These are phyloP conservation scores for Psittacara wagleri DNA, from an alignment of 2,113 vertebrate genomes.

Conservation along the genomic window DNA sequence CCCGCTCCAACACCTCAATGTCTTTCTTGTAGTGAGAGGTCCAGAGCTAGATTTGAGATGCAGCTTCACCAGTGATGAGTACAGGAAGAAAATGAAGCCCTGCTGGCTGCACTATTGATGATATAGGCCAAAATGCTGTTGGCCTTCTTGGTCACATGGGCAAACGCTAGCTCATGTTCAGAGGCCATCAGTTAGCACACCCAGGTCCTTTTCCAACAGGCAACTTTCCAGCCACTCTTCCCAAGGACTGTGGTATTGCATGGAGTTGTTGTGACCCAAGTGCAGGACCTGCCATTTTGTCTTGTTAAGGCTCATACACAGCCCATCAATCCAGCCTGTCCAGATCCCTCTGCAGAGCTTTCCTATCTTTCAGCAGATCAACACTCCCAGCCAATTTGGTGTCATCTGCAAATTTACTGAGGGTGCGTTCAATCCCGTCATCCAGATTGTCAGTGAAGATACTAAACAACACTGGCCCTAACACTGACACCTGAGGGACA, in stretches of 20 bases:
- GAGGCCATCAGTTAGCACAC: rapidly evolving
- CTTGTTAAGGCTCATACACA: background rate
- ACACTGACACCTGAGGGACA: background rate
- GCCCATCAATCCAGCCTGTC: background rate
- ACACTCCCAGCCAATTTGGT: background rate
- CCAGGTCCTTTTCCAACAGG: background rate
- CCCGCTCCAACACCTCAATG: background rate
- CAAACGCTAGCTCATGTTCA: background rate
- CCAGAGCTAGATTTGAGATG: background rate
- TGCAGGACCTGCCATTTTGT: background rate
- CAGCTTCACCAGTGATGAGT: rapidly evolving
- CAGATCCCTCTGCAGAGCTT: background rate
- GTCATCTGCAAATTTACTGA: background rate
- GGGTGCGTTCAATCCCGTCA: background rate
- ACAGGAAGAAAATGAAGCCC: rapidly evolving
- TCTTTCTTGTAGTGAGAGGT: background rate
- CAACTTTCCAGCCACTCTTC: background rate
- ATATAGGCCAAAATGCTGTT: background rate
- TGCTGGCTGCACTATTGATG: background rate
- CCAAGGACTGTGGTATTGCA: background rate
- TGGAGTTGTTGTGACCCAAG: background rate
- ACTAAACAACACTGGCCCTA: background rate
- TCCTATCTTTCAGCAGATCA: background rate
- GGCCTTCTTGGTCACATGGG: background rate
- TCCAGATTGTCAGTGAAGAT: background rate